Conservation (phyloP, 2,113 vertebrate species). For the Nestor notabilis region DNA sequence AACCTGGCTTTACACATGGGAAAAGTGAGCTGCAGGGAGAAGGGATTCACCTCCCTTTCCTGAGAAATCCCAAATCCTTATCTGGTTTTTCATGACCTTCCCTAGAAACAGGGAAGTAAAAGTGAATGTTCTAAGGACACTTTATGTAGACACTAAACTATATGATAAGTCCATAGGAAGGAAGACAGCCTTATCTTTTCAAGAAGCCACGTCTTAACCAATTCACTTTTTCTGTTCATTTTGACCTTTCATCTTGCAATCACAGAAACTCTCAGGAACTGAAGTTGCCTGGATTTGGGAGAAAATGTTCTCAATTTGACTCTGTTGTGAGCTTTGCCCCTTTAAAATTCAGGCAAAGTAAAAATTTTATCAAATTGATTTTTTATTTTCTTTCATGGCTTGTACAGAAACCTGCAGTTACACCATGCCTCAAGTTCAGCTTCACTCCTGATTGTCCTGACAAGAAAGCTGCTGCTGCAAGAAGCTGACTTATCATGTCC, state of each 20-base stretch:
- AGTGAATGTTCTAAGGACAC: neutral
- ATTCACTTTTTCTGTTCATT: neutral
- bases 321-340: neutral
- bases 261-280: neutral
- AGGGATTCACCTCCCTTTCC: neutral
- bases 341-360: neutral
- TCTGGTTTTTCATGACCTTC: neutral
- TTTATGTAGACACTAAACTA: neutral
- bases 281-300: neutral
- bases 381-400: neutral
- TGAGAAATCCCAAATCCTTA: neutral
- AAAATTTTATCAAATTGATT: neutral
- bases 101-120: neutral
- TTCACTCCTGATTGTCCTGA: neutral
- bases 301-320: neutral
- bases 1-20: neutral
- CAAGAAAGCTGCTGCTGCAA: neutral
- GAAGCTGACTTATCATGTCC: neutral
- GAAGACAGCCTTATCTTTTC: neutral
- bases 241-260: neutral
- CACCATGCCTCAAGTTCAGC: neutral
- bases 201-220: neutral
- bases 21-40: neutral
- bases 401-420: neutral
- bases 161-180: neutral